Conservation (phyloP, 2,888 invertebrate species). For the Conomelus anceps region DNA sequence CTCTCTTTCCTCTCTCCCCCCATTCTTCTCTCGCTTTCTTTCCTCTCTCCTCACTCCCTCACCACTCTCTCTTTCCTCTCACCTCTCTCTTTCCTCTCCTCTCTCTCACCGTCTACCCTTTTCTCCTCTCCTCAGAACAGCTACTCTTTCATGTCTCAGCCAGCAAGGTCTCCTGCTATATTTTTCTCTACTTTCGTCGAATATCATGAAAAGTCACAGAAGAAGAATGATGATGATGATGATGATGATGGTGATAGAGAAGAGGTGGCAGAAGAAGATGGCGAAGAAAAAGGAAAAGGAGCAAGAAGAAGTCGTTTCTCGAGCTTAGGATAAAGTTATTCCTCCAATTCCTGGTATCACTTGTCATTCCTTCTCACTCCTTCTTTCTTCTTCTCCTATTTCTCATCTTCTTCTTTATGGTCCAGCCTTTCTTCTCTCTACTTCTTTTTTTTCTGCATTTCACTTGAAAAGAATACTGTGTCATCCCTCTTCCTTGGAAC, state of each 20-base stretch:
- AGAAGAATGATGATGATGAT: not conserved
- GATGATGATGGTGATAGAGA: too few relatives aligned
- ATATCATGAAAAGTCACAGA: not conserved
- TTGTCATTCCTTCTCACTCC: not conserved
- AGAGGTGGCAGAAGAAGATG: not conserved
- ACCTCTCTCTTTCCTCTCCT: not conserved
- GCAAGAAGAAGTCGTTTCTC: not conserved
- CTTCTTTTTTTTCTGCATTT: not conserved
- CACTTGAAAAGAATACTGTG: not conserved
- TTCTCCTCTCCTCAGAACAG: not conserved
- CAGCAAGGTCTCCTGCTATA: not conserved
- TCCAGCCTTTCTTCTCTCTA: not conserved
- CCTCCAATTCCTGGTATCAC: not conserved
- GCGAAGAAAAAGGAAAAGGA: not conserved
- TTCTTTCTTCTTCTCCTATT: not conserved
- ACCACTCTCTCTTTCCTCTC: too few relatives aligned
- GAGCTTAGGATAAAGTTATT: not conserved
- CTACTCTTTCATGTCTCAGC: not conserved
- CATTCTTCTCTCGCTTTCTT: too few relatives aligned
- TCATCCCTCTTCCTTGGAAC: not conserved
- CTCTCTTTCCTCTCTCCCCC: too few relatives aligned
- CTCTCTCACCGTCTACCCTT: not conserved
- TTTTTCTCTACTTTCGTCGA: not conserved
- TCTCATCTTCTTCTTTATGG: not conserved
- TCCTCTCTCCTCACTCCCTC: too few relatives aligned